phyloP scores from a whole-genome alignment of 37 sponge, comb jelly and placozoan genomes.

The Dysidea cf. avara region DNA sequence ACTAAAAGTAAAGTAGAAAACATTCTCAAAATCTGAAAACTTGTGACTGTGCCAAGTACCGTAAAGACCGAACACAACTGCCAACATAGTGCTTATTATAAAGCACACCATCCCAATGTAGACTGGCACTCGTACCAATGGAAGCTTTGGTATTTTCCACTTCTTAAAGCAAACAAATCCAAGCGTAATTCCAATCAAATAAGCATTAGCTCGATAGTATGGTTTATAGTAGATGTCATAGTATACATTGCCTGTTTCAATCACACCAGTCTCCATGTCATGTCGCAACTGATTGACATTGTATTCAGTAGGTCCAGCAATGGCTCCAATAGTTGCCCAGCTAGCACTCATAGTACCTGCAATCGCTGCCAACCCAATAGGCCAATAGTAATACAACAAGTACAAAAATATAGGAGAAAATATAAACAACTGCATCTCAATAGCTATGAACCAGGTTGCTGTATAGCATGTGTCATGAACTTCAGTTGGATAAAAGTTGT shows the following conservation, averaged over 20 bases:
- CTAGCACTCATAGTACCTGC: not conserved
- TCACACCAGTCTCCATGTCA: not conserved
- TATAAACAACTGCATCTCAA: slow-evolving; percentile 69
- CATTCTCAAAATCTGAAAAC: slow-evolving; percentile 14
- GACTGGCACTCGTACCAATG: slow-evolving; percentile 2
- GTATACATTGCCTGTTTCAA: not conserved
- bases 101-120: slow-evolving; percentile 7
- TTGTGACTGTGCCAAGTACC: slow-evolving; percentile 21
- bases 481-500: slow-evolving; percentile 62
- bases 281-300: not conserved
- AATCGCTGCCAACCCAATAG: slow-evolving; percentile 1
- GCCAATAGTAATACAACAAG: slow-evolving; percentile 27
- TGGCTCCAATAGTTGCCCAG: slow-evolving; percentile 4
- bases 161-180: slow-evolving; percentile 59
- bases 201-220: slow-evolving; percentile 60
- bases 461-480: slow-evolving; percentile 35
- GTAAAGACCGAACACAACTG: slow-evolving; percentile 64
- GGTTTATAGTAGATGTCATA: slow-evolving; percentile 46
- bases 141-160: not conserved
- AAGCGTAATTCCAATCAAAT: slow-evolving; percentile 56
- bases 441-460: slow-evolving; percentile 64
- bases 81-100: slow-evolving; percentile 11
- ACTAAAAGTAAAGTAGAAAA: slow-evolving; percentile 25
- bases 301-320: slow-evolving; percentile 22
- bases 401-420: slow-evolving; percentile 53